Evolutionary conservation across 2,888 invertebrate species (phyloP).

Genomic region (Harpalus rubripes): DNA sequence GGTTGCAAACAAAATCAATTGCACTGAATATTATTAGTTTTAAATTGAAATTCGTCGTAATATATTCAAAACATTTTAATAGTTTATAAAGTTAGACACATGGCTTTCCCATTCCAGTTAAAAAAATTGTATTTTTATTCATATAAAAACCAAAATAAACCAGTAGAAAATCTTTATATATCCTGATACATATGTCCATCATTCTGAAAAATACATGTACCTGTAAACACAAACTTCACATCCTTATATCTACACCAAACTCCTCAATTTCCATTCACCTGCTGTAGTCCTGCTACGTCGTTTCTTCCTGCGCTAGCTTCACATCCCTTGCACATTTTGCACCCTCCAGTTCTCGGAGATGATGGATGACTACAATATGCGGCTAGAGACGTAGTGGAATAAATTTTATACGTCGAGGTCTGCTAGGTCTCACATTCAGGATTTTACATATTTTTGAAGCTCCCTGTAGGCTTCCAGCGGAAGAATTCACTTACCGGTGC

Average conservation of each 20-base stretch:
- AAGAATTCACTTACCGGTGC: conserved; percentile 28
- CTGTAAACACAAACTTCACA: background rate
- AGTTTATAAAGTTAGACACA: no score
- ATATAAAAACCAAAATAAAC: background rate
- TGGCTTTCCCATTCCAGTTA: no score
- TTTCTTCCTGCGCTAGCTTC: background rate
- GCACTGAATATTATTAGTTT: no score
- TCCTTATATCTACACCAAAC: background rate
- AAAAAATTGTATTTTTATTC: background rate
- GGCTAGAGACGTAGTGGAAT: conserved; percentile 17
- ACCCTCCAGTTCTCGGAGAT: background rate
- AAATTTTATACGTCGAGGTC: conserved; percentile 12
- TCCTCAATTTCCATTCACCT: background rate
- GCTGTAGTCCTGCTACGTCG: background rate
- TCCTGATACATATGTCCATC: background rate
- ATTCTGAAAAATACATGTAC: background rate
- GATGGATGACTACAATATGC: conserved; percentile 48
- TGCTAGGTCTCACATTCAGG: conserved; percentile 13
- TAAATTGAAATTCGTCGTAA: no score
- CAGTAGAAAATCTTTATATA: background rate
- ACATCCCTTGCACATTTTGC: background rate
- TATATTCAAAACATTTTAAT: no score
- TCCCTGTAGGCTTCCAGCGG: conserved; percentile 12
- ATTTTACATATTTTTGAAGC: conserved; percentile 25
- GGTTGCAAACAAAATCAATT: no score